Base-by-base conservation (phyloP, 1,140 invertebrate species). In the Drosophila pectinifera region DNA sequence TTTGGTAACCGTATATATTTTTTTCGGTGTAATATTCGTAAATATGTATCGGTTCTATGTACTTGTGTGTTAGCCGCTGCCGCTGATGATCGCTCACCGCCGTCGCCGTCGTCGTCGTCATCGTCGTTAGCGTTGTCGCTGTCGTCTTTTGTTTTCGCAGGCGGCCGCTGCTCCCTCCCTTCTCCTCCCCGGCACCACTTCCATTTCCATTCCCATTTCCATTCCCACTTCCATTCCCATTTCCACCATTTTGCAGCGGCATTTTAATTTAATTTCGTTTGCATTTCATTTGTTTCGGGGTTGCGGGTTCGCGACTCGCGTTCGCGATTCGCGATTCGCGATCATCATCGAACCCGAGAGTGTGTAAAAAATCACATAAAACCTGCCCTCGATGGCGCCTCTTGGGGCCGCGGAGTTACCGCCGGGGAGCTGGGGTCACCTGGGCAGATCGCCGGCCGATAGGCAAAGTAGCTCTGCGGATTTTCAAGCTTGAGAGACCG, bases 351-450 rank as follows among this genome's bases (percentile, higher is more conserved):
- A 53, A 70, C 61, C 54, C 49, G 24, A 3, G 18, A 53, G 63
- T 79, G 77, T 89, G 84, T 89, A 84, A 90, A 90, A 88, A 89
- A 84, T 90, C 84, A 89, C 84, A 89, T 89, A 74, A 89, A 89
- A 89, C 85, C 79, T 84, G 80, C 85, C 62, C 80, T 46, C 85
- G 62, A 72, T 89, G 85, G 84, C 84, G 80, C 84, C 84, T 89
- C 63, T 51, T 39, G 13, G 56, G 41, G 26, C 2, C 58, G n/a
- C n/a, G n/a, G n/a, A n/a, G n/a, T n/a, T n/a, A n/a, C n/a, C n/a
- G 8, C 22, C 22, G 26, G 16, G 7, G 31, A 13, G 11, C 14
- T 48, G 10, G 58, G 58, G 24, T 20, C 49, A 36, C 24, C 22
- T 39, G 22, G 13, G 13, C 6, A 45, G 59, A 28, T 62, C 18